Evolutionary conservation across 2,113 vertebrate species (phyloP).

Genomic region (Nyctereutes procyonoides): DNA sequence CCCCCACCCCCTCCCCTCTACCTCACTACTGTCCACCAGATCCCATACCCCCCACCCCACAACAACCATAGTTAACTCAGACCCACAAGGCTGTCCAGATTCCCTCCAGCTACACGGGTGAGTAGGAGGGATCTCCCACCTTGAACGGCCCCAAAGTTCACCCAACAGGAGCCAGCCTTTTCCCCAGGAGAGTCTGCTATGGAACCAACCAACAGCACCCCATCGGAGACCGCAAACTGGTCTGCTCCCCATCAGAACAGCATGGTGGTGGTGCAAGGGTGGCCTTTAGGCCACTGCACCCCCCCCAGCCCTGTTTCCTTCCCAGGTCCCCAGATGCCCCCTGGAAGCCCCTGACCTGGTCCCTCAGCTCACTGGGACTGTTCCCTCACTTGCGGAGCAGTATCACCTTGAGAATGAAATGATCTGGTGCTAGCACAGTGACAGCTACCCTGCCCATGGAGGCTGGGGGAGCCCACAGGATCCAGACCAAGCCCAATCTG

Average conservation of each 20-base stretch:
- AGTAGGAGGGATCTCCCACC: background rate
- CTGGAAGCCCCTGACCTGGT: background rate
- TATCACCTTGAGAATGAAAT: background rate
- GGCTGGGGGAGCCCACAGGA: background rate
- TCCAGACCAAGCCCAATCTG: background rate
- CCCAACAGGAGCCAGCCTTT: background rate
- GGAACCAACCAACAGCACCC: no score
- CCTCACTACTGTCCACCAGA: background rate
- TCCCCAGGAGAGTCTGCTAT: background rate
- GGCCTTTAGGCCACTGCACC: background rate
- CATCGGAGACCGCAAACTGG: accelerated
- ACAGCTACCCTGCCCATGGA: background rate
- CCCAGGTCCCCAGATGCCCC: background rate
- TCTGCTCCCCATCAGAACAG: background rate
- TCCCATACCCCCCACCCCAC: background rate
- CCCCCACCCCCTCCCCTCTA: background rate
- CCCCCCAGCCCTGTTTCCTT: background rate
- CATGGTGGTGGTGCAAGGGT: accelerated
- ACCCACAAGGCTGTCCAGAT: background rate
- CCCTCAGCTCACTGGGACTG: no score
- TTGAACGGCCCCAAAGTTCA: background rate
- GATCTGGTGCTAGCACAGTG: background rate
- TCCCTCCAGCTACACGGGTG: background rate
- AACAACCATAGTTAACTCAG: background rate
- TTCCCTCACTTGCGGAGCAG: background rate